Evolutionary conservation across 2,888 invertebrate genomes (phyloP).

Genomic region (Oscheius sp.): DNA sequence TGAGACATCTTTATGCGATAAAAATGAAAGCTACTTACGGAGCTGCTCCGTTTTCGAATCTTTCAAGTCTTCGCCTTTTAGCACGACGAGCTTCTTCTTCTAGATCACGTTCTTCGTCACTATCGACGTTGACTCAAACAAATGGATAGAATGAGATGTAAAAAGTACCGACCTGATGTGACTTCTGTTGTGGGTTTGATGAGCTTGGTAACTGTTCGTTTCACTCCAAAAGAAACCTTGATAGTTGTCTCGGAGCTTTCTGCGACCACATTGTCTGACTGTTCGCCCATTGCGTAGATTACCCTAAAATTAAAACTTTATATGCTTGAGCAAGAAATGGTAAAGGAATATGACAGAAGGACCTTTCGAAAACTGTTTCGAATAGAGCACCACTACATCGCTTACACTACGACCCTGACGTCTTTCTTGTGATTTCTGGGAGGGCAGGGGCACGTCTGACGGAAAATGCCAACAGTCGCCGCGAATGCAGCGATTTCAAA

Average conservation of each 20-base stretch:
- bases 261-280: no score
- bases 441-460: no score
- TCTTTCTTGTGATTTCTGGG: no score
- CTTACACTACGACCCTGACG: no score
- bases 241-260: slow-evolving; percentile 4
- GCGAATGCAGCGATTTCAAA: no score
- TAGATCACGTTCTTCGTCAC: slow-evolving; percentile 57
- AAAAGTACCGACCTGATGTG: slow-evolving; percentile 37
- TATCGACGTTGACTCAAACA: slow-evolving; percentile 47
- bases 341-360: no score
- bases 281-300: no score
- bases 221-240: slow-evolving; percentile 58
- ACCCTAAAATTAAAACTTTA: no score
- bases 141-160: neutral
- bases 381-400: no score
- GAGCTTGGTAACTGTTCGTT: slow-evolving; percentile 46
- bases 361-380: no score
- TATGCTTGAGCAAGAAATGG: no score
- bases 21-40: slow-evolving; percentile 41
- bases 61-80: slow-evolving; percentile 54
- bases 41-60: slow-evolving; percentile 56
- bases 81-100: slow-evolving; percentile 50
- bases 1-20: slow-evolving; percentile 37
- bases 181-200: slow-evolving; percentile 37
- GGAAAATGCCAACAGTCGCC: no score